Evolutionary conservation across 2,888 invertebrate genomes (phyloP).

Genomic region (Phortica okadai): DNA sequence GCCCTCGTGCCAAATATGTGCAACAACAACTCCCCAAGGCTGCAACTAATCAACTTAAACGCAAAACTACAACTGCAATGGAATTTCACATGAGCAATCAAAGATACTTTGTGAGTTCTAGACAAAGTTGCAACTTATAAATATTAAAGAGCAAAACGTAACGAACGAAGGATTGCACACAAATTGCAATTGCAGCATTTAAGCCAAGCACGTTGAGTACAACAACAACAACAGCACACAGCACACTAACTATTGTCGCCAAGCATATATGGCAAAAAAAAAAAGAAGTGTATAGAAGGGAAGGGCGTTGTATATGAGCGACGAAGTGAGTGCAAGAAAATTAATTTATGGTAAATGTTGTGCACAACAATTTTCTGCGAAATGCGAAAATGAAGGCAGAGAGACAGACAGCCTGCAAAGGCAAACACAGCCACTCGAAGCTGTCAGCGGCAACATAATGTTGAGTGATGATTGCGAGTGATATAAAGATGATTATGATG

Average conservation of each 20-base stretch:
- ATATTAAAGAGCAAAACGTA: background rate
- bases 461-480: slow-evolving; percentile 43
- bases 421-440: slow-evolving; percentile 17
- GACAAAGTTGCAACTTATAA: slow-evolving; percentile 22
- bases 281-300: background rate
- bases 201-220: background rate
- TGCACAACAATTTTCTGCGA: slow-evolving; percentile 39
- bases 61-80: background rate
- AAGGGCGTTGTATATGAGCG: background rate
- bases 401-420: background rate
- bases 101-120: background rate
- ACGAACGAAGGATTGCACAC: background rate
- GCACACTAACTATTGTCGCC: background rate
- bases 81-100: slow-evolving; percentile 23
- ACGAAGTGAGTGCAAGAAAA: slow-evolving; percentile 37
- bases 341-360: slow-evolving; percentile 61
- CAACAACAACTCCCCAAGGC: slow-evolving; percentile 16
- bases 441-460: slow-evolving; percentile 41
- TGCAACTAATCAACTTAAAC: slow-evolving; percentile 18
- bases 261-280: slow-evolving; percentile 22
- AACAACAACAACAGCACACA: background rate
- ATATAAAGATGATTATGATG: slow-evolving; percentile 3
- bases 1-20: slow-evolving; percentile 19
- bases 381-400: slow-evolving; percentile 17
- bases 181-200: background rate